Evolutionary conservation across 2,797 vertebrate genomes (phyloP).

Genomic region (Amniataba percoides): DNA sequence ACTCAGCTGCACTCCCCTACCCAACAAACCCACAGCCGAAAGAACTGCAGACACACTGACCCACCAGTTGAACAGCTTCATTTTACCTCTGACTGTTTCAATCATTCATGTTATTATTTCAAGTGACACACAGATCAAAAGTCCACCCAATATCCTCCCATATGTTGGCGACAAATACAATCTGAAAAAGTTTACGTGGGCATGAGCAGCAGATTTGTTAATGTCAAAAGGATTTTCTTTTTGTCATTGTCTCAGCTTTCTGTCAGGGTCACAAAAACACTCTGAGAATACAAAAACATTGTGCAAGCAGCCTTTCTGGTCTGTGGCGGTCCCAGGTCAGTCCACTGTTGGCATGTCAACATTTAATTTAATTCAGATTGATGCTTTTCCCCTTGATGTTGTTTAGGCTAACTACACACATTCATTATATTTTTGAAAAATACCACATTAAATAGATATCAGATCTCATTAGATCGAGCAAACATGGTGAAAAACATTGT

Average conservation of each 20-base stretch:
- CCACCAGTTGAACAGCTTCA: constrained; percentile 15
- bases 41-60: not conserved
- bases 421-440: not conserved
- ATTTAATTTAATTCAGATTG: not conserved
- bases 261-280: not conserved
- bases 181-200: not conserved
- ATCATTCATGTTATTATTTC: constrained; percentile 28
- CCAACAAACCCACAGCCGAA: constrained; percentile 1
- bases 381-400: not conserved
- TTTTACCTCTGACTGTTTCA: constrained; percentile 7
- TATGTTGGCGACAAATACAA: not conserved
- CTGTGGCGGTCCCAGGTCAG: too few species aligned
- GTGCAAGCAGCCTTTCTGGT: too few species aligned
- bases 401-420: not conserved
- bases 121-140: constrained; percentile 16
- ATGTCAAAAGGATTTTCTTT: constrained; percentile 8
- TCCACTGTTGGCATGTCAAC: too few species aligned
- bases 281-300: not conserved
- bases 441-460: not conserved
- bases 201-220: constrained; percentile 8
- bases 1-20: constrained; percentile 20
- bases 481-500: not conserved
- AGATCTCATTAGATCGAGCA: constrained; percentile 6
- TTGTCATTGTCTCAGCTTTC: not conserved
- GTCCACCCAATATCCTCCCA: not conserved